A percentile compares a stretch with the other conserved stretches of the same genome.
These are phyloP conservation scores for Chelidonichthys spinosus DNA, from an alignment of 2,797 vertebrate species.

Conservation along the genomic window DNA sequence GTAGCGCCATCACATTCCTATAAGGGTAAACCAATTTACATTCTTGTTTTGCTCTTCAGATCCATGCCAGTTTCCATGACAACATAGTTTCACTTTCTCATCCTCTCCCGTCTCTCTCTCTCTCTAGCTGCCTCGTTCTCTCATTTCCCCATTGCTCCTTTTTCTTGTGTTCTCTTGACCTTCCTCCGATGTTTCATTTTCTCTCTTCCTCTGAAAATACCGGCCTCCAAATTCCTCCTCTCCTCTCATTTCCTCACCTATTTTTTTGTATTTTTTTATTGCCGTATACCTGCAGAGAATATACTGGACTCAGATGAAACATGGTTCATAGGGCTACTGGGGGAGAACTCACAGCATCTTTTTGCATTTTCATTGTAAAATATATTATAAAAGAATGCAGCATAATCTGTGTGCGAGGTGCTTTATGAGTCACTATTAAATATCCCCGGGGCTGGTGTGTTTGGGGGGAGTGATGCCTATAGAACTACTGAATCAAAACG, in stretches of 20 bases:
- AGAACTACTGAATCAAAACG: constrained; percentile 50
- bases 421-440: constrained; percentile 41
- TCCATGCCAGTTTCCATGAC: constrained; percentile 93
- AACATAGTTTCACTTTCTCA: constrained; percentile 90
- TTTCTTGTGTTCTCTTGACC: constrained; percentile 73
- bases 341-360: constrained; percentile 49
- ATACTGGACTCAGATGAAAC: constrained; percentile 55
- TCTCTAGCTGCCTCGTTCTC: constrained; percentile 58
- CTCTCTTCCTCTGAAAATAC: constrained; percentile 59
- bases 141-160: constrained; percentile 72
- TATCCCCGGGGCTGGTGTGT: constrained; percentile 40
- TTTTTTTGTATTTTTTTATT: constrained; percentile 34
- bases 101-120: constrained; percentile 61
- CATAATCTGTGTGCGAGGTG: constrained; percentile 36
- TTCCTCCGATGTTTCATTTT: constrained; percentile 72
- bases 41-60: constrained; percentile 90
- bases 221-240: constrained; percentile 61
- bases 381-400: constrained; percentile 39
- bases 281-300: constrained; percentile 53
- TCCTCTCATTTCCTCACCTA: constrained; percentile 73
- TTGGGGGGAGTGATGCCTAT: constrained; percentile 31
- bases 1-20: constrained; percentile 76
- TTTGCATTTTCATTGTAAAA: constrained; percentile 60
- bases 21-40: constrained; percentile 90
- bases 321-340: constrained; percentile 26